Evolutionary conservation across 2,113 vertebrate species (phyloP).

Genomic region (Aptenodytes patagonicus): DNA sequence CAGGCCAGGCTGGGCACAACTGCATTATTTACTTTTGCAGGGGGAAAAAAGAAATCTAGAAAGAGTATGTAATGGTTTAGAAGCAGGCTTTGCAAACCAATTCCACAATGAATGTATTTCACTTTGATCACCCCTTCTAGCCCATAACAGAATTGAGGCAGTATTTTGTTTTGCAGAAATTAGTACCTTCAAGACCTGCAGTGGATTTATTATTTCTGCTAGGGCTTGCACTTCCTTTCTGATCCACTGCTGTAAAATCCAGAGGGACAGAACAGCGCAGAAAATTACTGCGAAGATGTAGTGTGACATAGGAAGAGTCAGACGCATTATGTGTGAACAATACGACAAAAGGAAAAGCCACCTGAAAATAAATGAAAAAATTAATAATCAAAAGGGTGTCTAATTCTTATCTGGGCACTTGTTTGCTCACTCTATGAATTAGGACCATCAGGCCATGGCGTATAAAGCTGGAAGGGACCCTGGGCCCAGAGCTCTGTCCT

Average conservation of each 20-base stretch:
- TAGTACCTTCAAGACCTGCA: conserved; percentile 64
- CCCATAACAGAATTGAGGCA: conserved; percentile 52
- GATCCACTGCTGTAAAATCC: conserved; percentile 68
- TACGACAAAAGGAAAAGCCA: conserved; percentile 51
- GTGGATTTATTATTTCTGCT: conserved; percentile 70
- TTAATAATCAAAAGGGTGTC: conserved; percentile 53
- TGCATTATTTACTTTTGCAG: not conserved
- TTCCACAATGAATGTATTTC: conserved; percentile 59
- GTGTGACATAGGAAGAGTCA: conserved; percentile 63
- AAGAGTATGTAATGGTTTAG: not conserved
- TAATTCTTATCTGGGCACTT: conserved; percentile 29
- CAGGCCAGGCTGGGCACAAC: not conserved
- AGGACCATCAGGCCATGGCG: not conserved
- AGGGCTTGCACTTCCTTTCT: conserved; percentile 61
- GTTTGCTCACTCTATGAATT: not conserved
- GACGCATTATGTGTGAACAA: conserved; percentile 63
- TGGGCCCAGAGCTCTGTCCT: not conserved
- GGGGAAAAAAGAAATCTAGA: not conserved
- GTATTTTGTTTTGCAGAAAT: conserved; percentile 65
- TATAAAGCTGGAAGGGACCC: not conserved
- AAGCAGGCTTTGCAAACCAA: conserved; percentile 42
- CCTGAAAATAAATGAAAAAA: conserved; percentile 57
- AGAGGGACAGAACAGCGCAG: conserved; percentile 58
- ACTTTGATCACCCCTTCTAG: conserved; percentile 55
- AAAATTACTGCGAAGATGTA: conserved; percentile 60